Percentiles rank a stretch among this genome's conserved stretches.
Conservation (phyloP, 2,888 invertebrate genomes). For the Lordiphosa fenestrarum region DNA sequence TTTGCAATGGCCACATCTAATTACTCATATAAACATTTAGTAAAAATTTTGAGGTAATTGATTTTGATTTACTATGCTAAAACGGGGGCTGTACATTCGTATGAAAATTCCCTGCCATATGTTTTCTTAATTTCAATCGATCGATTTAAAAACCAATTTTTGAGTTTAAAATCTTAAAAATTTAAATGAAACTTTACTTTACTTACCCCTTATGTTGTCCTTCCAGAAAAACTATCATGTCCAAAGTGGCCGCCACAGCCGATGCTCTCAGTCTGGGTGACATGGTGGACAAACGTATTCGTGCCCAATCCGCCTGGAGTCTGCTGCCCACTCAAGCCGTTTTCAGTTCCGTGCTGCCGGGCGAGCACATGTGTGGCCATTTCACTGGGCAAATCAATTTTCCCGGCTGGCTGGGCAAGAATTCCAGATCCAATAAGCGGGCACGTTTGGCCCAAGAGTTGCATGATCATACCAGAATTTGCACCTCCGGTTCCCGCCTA, state of each 20-base stretch:
- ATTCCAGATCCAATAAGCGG: slow-evolving; percentile 91
- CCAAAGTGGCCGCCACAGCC: slow-evolving; percentile 89
- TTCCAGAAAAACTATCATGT: slow-evolving; percentile 82
- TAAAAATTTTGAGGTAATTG: too few relatives aligned
- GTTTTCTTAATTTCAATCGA: too few relatives aligned
- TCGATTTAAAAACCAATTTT: too few relatives aligned
- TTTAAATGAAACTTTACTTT: neutral
- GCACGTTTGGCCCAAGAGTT: slow-evolving; percentile 91
- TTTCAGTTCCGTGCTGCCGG: slow-evolving; percentile 94
- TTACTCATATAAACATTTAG: too few relatives aligned
- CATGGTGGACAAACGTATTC: slow-evolving; percentile 89
- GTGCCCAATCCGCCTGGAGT: slow-evolving; percentile 91
- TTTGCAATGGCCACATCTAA: too few relatives aligned
- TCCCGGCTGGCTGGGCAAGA: slow-evolving; percentile 97
- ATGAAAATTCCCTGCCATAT: too few relatives aligned
- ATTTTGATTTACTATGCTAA: too few relatives aligned
- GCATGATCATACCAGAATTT: slow-evolving; percentile 91
- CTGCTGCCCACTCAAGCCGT: slow-evolving; percentile 93
- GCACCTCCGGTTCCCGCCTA: slow-evolving; percentile 89
- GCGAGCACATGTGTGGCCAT: slow-evolving; percentile 90
- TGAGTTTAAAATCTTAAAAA: too few relatives aligned
- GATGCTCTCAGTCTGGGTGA: slow-evolving; percentile 94
- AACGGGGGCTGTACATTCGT: too few relatives aligned
- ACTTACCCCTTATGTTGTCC: too few relatives aligned
- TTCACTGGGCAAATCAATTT: slow-evolving; percentile 91